A percentile compares a stretch with the other conserved stretches of the same genome.
phyloP scores from a whole-genome alignment of 1,140 invertebrate genomes.

The Drosophila erecta region DNA sequence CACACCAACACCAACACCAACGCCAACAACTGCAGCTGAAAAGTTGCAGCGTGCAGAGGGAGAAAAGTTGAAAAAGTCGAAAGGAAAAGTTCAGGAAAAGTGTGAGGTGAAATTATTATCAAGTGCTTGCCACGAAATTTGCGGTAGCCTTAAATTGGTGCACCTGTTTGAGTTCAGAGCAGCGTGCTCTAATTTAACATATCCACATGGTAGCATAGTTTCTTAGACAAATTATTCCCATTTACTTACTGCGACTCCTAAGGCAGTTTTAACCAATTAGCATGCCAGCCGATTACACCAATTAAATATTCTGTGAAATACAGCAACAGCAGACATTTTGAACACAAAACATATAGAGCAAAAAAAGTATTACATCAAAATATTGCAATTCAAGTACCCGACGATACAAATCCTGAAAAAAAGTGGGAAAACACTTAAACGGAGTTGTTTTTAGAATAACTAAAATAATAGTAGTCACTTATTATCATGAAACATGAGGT shows the following conservation, averaged over 20 bases:
- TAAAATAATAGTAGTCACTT: too few relatives aligned
- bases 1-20: constrained; percentile 18
- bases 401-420: too few relatives aligned
- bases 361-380: too few relatives aligned
- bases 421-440: too few relatives aligned
- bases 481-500: too few relatives aligned
- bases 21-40: constrained; percentile 4
- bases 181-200: constrained; percentile 9
- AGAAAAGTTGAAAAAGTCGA: constrained; percentile 60
- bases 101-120: constrained; percentile 44
- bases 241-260: too few relatives aligned
- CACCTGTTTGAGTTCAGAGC: constrained; percentile 19
- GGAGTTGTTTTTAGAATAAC: too few relatives aligned
- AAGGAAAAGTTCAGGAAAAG: constrained; percentile 41
- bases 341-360: neutral
- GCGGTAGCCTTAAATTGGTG: constrained; percentile 33
- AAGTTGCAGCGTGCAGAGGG: constrained; percentile 34
- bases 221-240: neutral
- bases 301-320: neutral
- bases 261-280: neutral
- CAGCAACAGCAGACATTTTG: neutral
- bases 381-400: too few relatives aligned
- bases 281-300: neutral
- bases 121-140: constrained; percentile 36
- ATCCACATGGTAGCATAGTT: neutral